Conservation (phyloP, 2,797 vertebrate species). For the Phataginus tetradactyla region DNA sequence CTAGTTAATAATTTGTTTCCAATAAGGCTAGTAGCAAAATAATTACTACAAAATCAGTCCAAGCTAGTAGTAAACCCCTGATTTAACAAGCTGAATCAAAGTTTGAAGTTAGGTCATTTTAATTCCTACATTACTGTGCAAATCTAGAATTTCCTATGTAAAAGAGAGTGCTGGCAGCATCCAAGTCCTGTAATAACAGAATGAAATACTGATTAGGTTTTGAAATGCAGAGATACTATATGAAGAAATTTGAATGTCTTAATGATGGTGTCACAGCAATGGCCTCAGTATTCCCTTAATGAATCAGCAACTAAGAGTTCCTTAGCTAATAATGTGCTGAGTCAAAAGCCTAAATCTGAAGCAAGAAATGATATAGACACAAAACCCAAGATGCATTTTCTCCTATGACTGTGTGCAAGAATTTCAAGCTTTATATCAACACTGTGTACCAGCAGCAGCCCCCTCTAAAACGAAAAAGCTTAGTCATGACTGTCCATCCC, state of each 20-base stretch:
- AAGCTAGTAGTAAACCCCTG: slow-evolving; percentile 75
- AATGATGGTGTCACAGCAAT: slow-evolving; percentile 48
- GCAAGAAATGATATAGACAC: slow-evolving; percentile 65
- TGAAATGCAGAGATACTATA: slow-evolving; percentile 65
- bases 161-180: slow-evolving; percentile 70
- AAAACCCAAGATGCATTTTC: slow-evolving; percentile 66
- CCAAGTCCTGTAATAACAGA: slow-evolving; percentile 50
- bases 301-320: slow-evolving; percentile 66
- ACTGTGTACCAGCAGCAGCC: slow-evolving; percentile 47
- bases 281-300: slow-evolving; percentile 30
- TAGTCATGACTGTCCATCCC: slow-evolving; percentile 90
- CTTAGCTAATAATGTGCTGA: slow-evolving; percentile 39
- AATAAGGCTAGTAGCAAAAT: slow-evolving; percentile 74
- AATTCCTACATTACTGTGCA: slow-evolving; percentile 71
- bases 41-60: slow-evolving; percentile 63
- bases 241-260: slow-evolving; percentile 34
- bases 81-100: slow-evolving; percentile 72
- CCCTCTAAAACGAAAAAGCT: not conserved
- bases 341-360: slow-evolving; percentile 58
- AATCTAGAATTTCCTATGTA: slow-evolving; percentile 60
- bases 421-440: slow-evolving; percentile 42
- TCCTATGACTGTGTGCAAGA: slow-evolving; percentile 43
- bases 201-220: slow-evolving; percentile 57
- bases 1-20: slow-evolving; percentile 74
- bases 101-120: slow-evolving; percentile 62